phyloP scores from a whole-genome alignment of 1,140 invertebrate genomes.

The Lepidurus arcticus region DNA sequence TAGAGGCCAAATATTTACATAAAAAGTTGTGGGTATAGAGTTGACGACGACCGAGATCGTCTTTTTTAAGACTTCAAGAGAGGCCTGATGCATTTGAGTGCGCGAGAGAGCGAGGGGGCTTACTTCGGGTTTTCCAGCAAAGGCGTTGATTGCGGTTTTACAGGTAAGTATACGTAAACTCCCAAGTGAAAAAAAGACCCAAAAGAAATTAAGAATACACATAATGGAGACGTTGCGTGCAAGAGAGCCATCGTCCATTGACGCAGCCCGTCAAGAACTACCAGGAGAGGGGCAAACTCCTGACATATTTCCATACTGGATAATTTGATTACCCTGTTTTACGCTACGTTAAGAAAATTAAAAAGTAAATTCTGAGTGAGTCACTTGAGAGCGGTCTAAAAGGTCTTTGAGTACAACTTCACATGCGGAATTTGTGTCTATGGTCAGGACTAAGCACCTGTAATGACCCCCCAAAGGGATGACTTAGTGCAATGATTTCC shows the following conservation, averaged over 20 bases:
- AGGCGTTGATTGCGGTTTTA: slow-evolving; percentile 18
- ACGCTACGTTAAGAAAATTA: slow-evolving; percentile 1
- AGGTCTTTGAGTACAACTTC: not conserved
- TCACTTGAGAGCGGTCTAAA: not conserved
- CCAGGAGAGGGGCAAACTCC: not conserved
- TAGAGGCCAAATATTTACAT: not conserved
- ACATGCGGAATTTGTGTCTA: slow-evolving; percentile 3
- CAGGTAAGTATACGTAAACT: slow-evolving; percentile 6
- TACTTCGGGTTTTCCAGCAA: not conserved
- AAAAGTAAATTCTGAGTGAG: not conserved
- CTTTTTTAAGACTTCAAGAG: not conserved
- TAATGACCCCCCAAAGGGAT: not conserved
- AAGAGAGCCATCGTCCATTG: not conserved
- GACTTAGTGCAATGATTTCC: not conserved
- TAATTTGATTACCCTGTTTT: slow-evolving; percentile 12
- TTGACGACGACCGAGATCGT: not conserved
- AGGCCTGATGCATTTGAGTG: not conserved
- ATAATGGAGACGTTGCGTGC: not conserved
- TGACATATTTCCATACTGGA: slow-evolving; percentile 5
- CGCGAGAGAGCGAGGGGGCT: too few relatives aligned
- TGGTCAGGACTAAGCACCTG: slow-evolving; percentile 1
- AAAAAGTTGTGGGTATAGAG: not conserved
- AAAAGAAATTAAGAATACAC: not conserved
- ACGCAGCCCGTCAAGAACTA: not conserved
- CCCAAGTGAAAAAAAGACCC: not conserved